Conservation (phyloP, 1,140 invertebrate species). For the Zophobas morio region DNA sequence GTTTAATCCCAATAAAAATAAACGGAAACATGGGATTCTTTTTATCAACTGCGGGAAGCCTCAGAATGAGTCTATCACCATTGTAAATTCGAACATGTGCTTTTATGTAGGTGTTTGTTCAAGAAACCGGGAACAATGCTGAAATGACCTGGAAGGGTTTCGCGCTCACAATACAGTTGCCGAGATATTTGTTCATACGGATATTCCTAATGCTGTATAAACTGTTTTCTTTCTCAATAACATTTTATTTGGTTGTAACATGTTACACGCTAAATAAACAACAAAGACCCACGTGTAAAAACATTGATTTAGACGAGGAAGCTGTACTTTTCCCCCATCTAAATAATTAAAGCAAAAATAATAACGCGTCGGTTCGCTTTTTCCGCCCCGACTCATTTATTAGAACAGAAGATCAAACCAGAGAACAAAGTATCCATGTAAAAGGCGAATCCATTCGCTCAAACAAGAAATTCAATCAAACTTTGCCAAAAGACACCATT, state of each 20-base stretch:
- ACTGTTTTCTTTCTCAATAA: constrained; percentile 45
- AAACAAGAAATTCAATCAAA: constrained; percentile 50
- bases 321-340: constrained; percentile 1
- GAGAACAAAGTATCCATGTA: constrained; percentile 6
- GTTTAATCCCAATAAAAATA: constrained; percentile 47
- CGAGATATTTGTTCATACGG: constrained; percentile 32
- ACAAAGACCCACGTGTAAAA: constrained; percentile 42
- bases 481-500: constrained; percentile 46
- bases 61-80: constrained; percentile 33
- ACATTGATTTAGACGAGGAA: constrained; percentile 11
- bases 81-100: constrained; percentile 34
- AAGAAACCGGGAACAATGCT: constrained; percentile 42
- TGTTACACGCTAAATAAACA: constrained; percentile 42
- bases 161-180: constrained; percentile 36
- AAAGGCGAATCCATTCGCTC: constrained; percentile 9
- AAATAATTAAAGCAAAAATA: constrained; percentile 42
- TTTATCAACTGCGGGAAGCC: constrained; percentile 34
- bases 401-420: not conserved
- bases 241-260: constrained; percentile 42
- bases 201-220: constrained; percentile 37
- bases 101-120: constrained; percentile 45
- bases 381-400: not conserved
- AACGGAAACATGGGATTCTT: constrained; percentile 27
- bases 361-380: constrained; percentile 4
- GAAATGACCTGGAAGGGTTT: constrained; percentile 46